Conservation (phyloP, 2,797 vertebrate species). For the Oreochromis mossambicus region DNA sequence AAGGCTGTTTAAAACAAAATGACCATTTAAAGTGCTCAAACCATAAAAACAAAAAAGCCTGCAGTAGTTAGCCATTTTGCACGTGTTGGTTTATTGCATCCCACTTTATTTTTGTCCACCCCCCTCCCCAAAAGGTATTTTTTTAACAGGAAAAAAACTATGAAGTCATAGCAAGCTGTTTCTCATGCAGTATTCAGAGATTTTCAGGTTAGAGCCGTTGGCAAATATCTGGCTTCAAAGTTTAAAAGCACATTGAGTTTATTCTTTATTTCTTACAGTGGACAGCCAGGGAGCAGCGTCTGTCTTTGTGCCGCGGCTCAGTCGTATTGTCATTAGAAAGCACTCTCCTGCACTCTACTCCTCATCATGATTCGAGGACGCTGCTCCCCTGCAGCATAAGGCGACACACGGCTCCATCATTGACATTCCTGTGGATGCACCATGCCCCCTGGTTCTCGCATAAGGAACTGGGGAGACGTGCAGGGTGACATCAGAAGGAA, state of each 20-base stretch:
- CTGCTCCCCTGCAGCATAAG: constrained; percentile 36
- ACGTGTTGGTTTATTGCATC: not conserved
- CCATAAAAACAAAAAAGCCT: not conserved
- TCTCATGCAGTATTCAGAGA: constrained; percentile 21
- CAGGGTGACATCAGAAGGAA: constrained; percentile 55
- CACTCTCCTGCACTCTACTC: not conserved
- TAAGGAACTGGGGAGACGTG: constrained; percentile 16
- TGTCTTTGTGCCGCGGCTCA: not conserved
- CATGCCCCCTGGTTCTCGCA: constrained; percentile 3
- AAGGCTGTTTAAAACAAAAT: not conserved
- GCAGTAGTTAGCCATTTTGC: not conserved
- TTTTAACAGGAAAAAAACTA: constrained; percentile 22
- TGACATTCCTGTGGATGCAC: constrained; percentile 51
- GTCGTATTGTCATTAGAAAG: constrained; percentile 44
- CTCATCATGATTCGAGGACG: constrained; percentile 38
- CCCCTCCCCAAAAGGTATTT: constrained; percentile 14
- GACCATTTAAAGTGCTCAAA: not conserved
- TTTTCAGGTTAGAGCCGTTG: constrained; percentile 33
- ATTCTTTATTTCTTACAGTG: not conserved
- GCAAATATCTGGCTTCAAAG: constrained; percentile 42
- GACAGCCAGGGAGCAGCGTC: not conserved
- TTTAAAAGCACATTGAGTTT: constrained; percentile 11
- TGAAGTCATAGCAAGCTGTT: constrained; percentile 12
- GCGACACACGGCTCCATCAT: constrained; percentile 15
- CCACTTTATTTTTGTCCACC: constrained; percentile 9